Percentiles rank a stretch among this genome's conserved stretches.
phyloP scores from a whole-genome alignment of 2,797 vertebrate species.

The Bradypodion pumilum region DNA sequence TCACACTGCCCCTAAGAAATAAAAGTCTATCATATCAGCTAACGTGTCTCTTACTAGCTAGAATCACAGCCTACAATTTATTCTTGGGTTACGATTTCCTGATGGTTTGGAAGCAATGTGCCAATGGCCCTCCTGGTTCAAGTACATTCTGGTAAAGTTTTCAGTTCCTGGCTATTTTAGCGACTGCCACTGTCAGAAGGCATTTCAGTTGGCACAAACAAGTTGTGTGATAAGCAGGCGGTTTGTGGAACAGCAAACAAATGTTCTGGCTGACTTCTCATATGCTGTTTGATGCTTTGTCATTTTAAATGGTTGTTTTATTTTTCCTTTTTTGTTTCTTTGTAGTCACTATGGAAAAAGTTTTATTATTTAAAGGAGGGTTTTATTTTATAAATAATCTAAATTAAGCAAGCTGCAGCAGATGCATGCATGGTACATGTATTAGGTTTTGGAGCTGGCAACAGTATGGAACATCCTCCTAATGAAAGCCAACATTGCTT shows the following conservation, averaged over 20 bases:
- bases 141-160: neutral
- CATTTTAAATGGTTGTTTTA: neutral
- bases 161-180: neutral
- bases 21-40: neutral
- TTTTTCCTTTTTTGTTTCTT: neutral
- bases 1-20: neutral
- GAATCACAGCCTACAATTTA: neutral
- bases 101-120: neutral
- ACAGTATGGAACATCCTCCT: neutral
- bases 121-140: neutral
- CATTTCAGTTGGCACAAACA: neutral
- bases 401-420: neutral
- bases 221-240: neutral
- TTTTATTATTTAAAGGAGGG: neutral
- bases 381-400: neutral
- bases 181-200: neutral
- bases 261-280: neutral
- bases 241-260: neutral
- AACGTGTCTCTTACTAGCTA: neutral
- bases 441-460: neutral
- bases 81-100: neutral
- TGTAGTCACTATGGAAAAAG: neutral
- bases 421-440: too few relatives aligned
- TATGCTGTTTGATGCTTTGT: neutral
- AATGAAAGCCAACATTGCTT: neutral